Base-by-base conservation (phyloP, 2,113 vertebrate species). In the Circaetus cinerascens region DNA sequence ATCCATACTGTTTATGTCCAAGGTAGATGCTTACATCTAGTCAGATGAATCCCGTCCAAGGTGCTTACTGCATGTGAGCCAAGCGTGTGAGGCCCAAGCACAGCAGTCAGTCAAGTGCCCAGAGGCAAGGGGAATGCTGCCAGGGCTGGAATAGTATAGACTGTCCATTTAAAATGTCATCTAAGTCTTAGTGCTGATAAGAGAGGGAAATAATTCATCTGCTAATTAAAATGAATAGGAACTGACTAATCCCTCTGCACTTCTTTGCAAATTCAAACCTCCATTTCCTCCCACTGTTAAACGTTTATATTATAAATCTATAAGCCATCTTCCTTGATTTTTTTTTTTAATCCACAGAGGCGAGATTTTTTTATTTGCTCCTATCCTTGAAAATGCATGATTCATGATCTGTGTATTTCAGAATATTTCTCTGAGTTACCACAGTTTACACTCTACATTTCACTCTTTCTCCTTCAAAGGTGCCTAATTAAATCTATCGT, bases 171-270 rank as follows among this genome's bases (percentile, higher is more conserved):
- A 78, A 94, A 88, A 93, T 89, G 43, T 78, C 73, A 71, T 87
- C n/a, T 63, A 62, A 71, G 13, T 75, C 76, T 85, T 32, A 82
- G 38, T 40, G 36, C 13, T 83, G 77, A 75, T 72, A 81, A 77
- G 67, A 88, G 34, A 92, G 26, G 40, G 86, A 88, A 95, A 88
- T 86, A 86, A 90, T 86, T 93, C 21, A 86, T 64, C 45, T 86
- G 16, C 26, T 94, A 91, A 94, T 90, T 91, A 69, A 95, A 95
- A 82, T n/a, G 2, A 96, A 73, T 18, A 82, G 43, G 48, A 81
- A 27, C 40, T 85, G 34, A 74, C 60, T 82, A 78, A 93, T 75
- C 56, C 13, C 13, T 71, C n/a, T 67, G 22, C 18, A 67, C 13
- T 77, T n/a, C 50, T 69, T 81, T 55, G 27, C 14, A 88, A 89